phyloP scores from a whole-genome alignment of 2,113 vertebrate species.

The Microcebus jonahi region DNA sequence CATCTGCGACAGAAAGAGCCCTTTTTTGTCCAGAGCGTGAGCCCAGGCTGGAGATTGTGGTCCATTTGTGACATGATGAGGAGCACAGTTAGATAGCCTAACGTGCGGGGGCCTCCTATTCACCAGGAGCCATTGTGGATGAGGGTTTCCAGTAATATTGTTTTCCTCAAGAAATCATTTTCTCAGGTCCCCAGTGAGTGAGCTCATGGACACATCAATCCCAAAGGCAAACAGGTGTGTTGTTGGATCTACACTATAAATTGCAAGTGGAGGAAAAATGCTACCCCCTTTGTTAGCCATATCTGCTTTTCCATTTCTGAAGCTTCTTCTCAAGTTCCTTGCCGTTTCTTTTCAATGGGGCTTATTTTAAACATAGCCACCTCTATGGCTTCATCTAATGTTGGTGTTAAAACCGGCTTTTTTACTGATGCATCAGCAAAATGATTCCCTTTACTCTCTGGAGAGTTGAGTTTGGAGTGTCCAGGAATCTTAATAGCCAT shows the following conservation, averaged over 20 bases:
- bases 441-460: not conserved
- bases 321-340: not conserved
- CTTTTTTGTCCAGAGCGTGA: too few relatives aligned
- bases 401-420: not conserved
- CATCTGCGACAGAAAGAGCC: too few relatives aligned
- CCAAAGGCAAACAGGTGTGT: not conserved
- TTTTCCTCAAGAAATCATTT: not conserved
- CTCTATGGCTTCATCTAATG: not conserved
- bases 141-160: not conserved
- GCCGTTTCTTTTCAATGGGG: not conserved
- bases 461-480: not conserved
- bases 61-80: too few relatives aligned
- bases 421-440: not conserved
- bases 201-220: not conserved
- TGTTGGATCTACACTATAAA: not conserved
- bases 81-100: too few relatives aligned
- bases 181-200: not conserved
- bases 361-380: not conserved
- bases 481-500: not conserved
- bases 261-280: not conserved
- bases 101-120: too few relatives aligned
- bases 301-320: not conserved
- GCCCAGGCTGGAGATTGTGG: too few relatives aligned
- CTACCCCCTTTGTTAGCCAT: not conserved
- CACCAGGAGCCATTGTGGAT: not conserved